A percentile compares a stretch with the other conserved stretches of the same genome.
Evolutionary conservation across 2,113 vertebrate genomes (phyloP).

Genomic region (human): DNA sequence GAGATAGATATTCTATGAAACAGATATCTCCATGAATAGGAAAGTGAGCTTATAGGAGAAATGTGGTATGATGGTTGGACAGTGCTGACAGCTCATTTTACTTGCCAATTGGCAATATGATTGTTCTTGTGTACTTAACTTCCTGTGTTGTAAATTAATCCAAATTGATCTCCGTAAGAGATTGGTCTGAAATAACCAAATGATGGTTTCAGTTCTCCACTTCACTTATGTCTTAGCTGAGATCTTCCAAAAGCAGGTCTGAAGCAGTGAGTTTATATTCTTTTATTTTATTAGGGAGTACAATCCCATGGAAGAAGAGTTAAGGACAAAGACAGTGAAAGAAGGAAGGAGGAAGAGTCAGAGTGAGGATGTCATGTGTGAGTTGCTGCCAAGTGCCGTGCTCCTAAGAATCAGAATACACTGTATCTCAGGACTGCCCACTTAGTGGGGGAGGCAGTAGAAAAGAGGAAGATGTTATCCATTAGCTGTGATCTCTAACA

Average conservation of each 20-base stretch:
- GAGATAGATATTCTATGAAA: background rate
- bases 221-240: background rate
- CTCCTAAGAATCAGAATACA: background rate
- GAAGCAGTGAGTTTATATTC: background rate
- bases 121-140: background rate
- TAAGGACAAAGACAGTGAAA: background rate
- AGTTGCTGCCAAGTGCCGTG: background rate
- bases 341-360: background rate
- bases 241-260: background rate
- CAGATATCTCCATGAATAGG: background rate
- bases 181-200: background rate
- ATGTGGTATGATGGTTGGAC: background rate
- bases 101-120: background rate
- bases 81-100: background rate
- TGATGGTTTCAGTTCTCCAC: background rate
- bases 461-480: background rate
- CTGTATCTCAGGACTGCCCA: background rate
- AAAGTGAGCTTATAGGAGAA: background rate
- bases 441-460: background rate
- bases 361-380: background rate
- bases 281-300: background rate
- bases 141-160: background rate
- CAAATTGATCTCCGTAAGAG: slow-evolving; percentile 13
- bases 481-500: background rate
- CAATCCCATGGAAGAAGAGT: background rate